These are phyloP conservation scores for Caenorhabditis remanei DNA, from an alignment of 1,140 invertebrate species.

Conservation along the genomic window DNA sequence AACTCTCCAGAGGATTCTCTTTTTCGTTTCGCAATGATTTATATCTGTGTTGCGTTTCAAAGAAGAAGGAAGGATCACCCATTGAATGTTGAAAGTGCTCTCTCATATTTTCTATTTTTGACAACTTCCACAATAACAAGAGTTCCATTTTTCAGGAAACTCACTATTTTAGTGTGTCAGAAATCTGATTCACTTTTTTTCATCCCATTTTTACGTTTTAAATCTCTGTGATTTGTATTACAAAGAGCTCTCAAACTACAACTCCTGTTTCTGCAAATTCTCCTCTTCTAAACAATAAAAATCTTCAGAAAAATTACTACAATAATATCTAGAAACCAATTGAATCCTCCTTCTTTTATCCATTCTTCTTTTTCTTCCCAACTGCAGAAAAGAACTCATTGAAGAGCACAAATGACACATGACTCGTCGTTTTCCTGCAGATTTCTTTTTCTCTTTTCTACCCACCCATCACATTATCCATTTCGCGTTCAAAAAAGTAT, in stretches of 20 bases:
- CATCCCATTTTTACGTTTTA: too few species aligned
- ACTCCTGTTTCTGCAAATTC: too few species aligned
- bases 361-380: too few species aligned
- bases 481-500: neutral
- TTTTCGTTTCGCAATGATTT: conserved; percentile 49
- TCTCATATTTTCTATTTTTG: neutral
- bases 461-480: conserved; percentile 41
- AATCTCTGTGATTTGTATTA: too few species aligned
- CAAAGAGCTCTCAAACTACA: too few species aligned
- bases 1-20: conserved; percentile 37
- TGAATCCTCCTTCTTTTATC: too few species aligned
- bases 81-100: neutral
- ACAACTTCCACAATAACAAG: too few species aligned
- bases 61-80: neutral
- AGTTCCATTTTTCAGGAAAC: neutral
- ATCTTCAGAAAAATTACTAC: too few species aligned
- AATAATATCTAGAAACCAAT: too few species aligned
- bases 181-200: too few species aligned
- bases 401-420: conserved; percentile 43
- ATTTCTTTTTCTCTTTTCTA: neutral
- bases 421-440: neutral
- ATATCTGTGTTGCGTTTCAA: conserved; percentile 29
- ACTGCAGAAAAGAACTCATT: neutral
- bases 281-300: too few species aligned
- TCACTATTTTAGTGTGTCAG: neutral